Percentiles rank a stretch among this genome's conserved stretches.
Conservation (phyloP, 2,797 vertebrate genomes). For the Peromyscus eremicus region DNA sequence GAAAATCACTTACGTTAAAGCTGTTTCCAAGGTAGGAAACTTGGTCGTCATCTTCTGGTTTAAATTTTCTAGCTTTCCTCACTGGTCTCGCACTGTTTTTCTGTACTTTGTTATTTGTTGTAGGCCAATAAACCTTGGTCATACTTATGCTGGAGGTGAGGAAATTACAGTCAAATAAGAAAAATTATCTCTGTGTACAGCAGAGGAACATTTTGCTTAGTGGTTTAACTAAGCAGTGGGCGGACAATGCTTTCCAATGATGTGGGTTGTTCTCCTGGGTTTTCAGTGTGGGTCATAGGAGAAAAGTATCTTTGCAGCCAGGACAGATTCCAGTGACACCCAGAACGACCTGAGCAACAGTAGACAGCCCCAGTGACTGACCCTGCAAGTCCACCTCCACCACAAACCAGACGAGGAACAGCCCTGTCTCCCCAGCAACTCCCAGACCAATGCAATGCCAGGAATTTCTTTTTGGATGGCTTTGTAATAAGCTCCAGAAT, state of each 20-base stretch:
- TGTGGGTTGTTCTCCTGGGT: neutral
- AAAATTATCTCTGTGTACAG: neutral
- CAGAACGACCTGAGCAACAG: neutral
- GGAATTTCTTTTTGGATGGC: conserved; percentile 74
- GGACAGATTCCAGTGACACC: neutral
- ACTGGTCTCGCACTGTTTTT: neutral
- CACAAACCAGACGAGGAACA: neutral
- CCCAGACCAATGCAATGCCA: conserved; percentile 65
- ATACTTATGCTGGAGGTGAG: too few species aligned
- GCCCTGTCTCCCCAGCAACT: conserved; percentile 44
- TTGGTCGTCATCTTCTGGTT: neutral
- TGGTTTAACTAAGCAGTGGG: neutral
- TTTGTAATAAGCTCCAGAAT: conserved; percentile 63
- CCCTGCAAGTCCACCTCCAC: neutral
- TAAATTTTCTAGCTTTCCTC: neutral
- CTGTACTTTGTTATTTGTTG: neutral
- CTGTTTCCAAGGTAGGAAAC: neutral
- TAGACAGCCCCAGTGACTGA: neutral
- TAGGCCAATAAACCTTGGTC: neutral
- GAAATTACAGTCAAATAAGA: neutral
- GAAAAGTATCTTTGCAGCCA: neutral
- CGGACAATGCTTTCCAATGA: neutral
- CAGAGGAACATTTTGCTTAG: neutral
- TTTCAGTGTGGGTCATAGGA: neutral
- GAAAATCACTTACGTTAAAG: neutral